Conservation (phyloP, 1,140 invertebrate species). For the Parasteatoda tepidariorum region DNA sequence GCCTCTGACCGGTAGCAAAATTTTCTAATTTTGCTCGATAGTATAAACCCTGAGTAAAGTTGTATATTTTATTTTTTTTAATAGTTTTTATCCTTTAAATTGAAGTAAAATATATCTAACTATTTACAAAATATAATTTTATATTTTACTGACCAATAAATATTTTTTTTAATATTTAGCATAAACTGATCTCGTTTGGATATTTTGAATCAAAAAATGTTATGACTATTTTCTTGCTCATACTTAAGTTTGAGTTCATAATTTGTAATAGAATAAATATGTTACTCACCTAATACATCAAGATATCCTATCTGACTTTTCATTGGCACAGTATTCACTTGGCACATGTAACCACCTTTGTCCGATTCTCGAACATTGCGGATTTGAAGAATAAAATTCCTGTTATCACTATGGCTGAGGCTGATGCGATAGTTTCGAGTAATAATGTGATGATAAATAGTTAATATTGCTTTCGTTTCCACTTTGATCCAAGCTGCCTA, state of each 20-base stretch:
- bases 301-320: constrained; percentile 87
- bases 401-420: constrained; percentile 89
- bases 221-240: no score
- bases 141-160: no score
- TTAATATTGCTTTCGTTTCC: constrained; percentile 73
- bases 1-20: no score
- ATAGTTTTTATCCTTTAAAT: no score
- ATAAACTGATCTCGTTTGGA: no score
- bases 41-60: no score
- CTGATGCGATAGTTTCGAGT: constrained; percentile 77
- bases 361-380: constrained; percentile 90
- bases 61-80: no score
- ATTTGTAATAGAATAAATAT: neutral
- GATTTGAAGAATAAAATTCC: constrained; percentile 91
- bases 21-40: no score
- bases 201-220: no score
- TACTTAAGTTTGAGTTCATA: neutral
- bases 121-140: no score
- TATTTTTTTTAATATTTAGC: no score
- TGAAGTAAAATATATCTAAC: no score
- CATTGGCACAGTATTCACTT: constrained; percentile 92
- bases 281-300: constrained; percentile 81
- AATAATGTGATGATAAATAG: constrained; percentile 91
- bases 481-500: constrained; percentile 63
- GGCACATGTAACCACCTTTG: constrained; percentile 82